Evolutionary conservation across 2,113 vertebrate species (phyloP).

Genomic region (Choloepus hoffmanni): DNA sequence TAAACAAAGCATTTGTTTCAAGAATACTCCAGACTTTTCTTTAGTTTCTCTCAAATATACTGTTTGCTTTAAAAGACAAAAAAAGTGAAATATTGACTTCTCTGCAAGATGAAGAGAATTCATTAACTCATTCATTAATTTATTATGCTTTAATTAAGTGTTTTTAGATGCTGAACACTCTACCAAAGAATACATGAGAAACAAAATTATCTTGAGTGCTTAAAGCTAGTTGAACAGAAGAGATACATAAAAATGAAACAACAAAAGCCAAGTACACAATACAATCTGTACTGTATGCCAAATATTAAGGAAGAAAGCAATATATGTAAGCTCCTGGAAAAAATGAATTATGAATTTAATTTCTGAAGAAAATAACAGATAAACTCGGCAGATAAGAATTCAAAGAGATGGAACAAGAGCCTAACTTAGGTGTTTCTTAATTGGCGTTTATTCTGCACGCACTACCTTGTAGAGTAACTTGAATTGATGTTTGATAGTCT

Average conservation of each 20-base stretch:
- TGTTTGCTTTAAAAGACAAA: not conserved
- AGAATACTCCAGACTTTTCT: not conserved
- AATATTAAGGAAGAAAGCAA: not conserved
- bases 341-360: not conserved
- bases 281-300: not conserved
- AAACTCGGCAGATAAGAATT: not conserved
- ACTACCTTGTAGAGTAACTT: not conserved
- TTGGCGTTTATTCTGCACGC: not conserved
- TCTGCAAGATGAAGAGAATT: not conserved
- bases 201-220: not conserved
- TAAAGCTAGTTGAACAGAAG: not conserved
- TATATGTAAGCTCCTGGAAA: not conserved
- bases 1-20: not conserved
- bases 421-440: not conserved
- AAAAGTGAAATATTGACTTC: not conserved
- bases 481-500: not conserved
- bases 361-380: not conserved
- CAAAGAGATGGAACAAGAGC: not conserved
- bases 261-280: not conserved
- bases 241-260: slow-evolving; percentile 43
- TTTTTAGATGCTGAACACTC: not conserved
- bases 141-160: not conserved
- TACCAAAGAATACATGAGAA: not conserved
- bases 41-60: not conserved
- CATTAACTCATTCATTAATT: not conserved